phyloP scores from a whole-genome alignment of 2,797 vertebrate species.

The Xerus rutilus region DNA sequence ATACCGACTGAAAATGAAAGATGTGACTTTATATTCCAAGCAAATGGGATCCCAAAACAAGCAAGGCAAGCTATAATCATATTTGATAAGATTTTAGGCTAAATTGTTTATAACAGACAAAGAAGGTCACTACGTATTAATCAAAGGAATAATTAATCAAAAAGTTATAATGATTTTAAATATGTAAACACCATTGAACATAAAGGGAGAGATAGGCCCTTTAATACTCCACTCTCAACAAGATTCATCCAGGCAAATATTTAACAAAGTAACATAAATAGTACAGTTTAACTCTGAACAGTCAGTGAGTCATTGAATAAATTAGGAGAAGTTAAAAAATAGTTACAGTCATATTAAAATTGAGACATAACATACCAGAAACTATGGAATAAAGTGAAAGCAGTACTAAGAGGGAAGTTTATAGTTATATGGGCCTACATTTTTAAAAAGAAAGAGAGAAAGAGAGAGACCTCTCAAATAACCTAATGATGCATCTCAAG shows the following conservation, averaged over 20 bases:
- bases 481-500: background rate
- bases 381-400: background rate
- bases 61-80: too few relatives aligned
- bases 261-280: background rate
- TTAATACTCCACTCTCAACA: background rate
- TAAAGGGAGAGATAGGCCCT: background rate
- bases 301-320: background rate
- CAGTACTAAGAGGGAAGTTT: background rate
- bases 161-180: background rate
- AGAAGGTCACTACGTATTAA: background rate
- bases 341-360: background rate
- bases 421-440: background rate
- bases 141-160: background rate
- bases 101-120: background rate
- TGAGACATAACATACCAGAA: background rate
- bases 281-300: too few relatives aligned
- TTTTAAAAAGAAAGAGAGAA: background rate
- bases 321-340: background rate
- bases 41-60: too few relatives aligned
- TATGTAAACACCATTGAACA: background rate
- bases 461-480: background rate
- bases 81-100: too few relatives aligned
- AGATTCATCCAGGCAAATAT: background rate
- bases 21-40: too few relatives aligned
- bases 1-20: too few relatives aligned